Evolutionary conservation across 30 jellyfish, hydroid and myxozoan genomes (phyloP).

Genomic region (Aurelia coerulea): DNA sequence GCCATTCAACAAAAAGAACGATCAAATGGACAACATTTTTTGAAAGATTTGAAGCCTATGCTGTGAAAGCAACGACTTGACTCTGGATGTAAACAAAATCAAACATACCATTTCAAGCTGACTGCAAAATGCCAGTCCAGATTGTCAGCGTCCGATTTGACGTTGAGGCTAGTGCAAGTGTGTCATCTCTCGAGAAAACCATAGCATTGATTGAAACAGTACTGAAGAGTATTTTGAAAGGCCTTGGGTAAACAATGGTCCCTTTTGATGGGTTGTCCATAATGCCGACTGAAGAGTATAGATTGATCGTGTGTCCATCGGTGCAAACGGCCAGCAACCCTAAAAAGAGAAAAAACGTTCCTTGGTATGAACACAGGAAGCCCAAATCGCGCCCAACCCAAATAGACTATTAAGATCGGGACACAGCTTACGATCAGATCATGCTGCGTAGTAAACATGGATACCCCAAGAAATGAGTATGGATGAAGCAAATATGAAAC

Average conservation of each 20-base stretch:
- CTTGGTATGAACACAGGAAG: too few species aligned
- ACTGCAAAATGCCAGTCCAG: constrained; percentile 51
- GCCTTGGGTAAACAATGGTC: constrained; percentile 35
- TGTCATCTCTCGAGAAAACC: constrained; percentile 44
- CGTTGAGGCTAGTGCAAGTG: constrained; percentile 79
- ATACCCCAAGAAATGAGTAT: too few species aligned
- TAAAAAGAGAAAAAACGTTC: neutral
- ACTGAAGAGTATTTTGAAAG: constrained; percentile 76
- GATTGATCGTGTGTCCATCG: constrained; percentile 68
- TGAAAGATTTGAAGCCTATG: too few species aligned
- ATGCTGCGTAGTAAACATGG: too few species aligned
- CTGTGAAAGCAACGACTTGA: too few species aligned
- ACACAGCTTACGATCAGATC: too few species aligned
- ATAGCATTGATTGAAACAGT: constrained; percentile 66
- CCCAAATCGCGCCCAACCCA: too few species aligned
- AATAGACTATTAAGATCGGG: too few species aligned
- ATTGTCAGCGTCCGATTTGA: constrained; percentile 78
- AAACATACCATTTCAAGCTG: neutral
- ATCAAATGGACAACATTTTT: too few species aligned
- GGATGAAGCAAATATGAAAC: too few species aligned
- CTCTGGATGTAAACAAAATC: too few species aligned
- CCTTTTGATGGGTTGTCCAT: constrained; percentile 9
- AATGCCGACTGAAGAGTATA: constrained; percentile 44
- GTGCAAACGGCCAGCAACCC: constrained; percentile 80
- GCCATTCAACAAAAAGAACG: too few species aligned